phyloP scores from a whole-genome alignment of 2,113 vertebrate species.

The Micronycteris hirsuta region DNA sequence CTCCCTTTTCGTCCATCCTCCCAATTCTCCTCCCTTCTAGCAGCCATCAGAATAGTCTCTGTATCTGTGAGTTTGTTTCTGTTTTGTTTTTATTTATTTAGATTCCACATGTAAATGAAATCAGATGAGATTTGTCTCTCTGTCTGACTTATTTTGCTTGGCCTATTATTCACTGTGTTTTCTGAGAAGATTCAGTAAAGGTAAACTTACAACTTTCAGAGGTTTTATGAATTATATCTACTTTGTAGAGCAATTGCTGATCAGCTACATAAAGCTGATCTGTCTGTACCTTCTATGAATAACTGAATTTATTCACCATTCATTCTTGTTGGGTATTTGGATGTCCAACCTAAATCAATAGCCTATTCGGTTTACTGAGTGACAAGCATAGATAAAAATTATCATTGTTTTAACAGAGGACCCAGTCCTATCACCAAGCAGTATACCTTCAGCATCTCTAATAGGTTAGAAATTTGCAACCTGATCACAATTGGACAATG shows the following conservation, averaged over 20 bases:
- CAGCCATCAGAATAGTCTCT: not conserved
- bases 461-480: not conserved
- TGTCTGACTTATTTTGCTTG: not conserved
- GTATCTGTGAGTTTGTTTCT: not conserved
- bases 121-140: not conserved
- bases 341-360: slow-evolving; percentile 40
- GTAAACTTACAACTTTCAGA: slow-evolving; percentile 11
- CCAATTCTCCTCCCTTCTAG: not conserved
- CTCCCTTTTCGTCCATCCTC: not conserved
- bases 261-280: not conserved
- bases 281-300: slow-evolving; percentile 35
- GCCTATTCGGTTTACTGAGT: slow-evolving; percentile 37
- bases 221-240: slow-evolving; percentile 51
- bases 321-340: slow-evolving; percentile 18
- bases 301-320: slow-evolving; percentile 29
- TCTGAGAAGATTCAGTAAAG: slow-evolving; percentile 29
- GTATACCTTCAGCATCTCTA: slow-evolving; percentile 27
- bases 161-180: slow-evolving; percentile 26
- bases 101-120: not conserved
- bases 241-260: not conserved
- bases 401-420: slow-evolving; percentile 54
- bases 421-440: slow-evolving; percentile 45
- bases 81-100: not conserved
- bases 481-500: not conserved
- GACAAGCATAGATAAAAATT: slow-evolving; percentile 50